These are phyloP conservation scores for Lophius piscatorius DNA, from an alignment of 2,113 vertebrate genomes.

Conservation along the genomic window DNA sequence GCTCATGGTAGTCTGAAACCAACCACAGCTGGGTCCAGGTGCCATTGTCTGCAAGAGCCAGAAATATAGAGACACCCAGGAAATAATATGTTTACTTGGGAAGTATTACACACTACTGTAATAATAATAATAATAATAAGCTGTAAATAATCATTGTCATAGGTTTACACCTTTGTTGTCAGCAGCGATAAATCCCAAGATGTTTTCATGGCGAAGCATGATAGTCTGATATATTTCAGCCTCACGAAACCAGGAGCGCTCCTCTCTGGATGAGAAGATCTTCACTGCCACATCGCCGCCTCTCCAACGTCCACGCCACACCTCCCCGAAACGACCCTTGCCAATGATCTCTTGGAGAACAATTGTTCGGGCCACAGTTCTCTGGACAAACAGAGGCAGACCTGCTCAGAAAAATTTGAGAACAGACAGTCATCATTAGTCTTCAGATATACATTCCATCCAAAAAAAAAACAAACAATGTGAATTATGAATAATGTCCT, in stretches of 20 bases:
- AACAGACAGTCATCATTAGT: background rate
- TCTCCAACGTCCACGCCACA: slow-evolving; percentile 93
- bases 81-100: background rate
- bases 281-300: slow-evolving; percentile 97
- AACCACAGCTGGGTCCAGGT: slow-evolving; percentile 98
- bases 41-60: slow-evolving; percentile 87
- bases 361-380: slow-evolving; percentile 93
- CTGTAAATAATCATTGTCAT: too few relatives aligned
- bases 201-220: slow-evolving; percentile 96
- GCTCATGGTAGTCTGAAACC: slow-evolving; percentile 95
- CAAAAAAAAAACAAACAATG: background rate
- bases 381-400: slow-evolving; percentile 92
- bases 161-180: slow-evolving; percentile 90
- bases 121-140: background rate
- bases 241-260: slow-evolving; percentile 96
- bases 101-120: too few relatives aligned
- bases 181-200: slow-evolving; percentile 93
- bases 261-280: slow-evolving; percentile 95
- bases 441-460: background rate
- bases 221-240: slow-evolving; percentile 97
- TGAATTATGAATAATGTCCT: too few relatives aligned
- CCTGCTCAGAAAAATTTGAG: slow-evolving; percentile 72
- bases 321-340: slow-evolving; percentile 95
- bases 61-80: background rate
- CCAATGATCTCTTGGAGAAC: slow-evolving; percentile 97